Conservation (phyloP, 2,888 invertebrate species). For the Drosophila algonquin region DNA sequence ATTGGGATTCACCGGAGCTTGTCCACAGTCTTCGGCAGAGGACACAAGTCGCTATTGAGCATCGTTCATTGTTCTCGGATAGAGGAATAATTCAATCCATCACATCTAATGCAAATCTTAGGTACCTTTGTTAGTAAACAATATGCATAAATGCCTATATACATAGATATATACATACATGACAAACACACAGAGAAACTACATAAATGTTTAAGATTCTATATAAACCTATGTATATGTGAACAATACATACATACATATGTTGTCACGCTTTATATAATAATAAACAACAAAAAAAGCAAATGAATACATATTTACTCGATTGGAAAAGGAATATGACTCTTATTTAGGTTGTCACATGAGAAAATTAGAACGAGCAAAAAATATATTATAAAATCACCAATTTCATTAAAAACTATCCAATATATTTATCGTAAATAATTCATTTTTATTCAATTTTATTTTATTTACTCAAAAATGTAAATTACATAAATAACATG, state of each 20-base stretch:
- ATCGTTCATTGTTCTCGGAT: not conserved
- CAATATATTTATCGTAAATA: no score
- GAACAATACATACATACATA: constrained; percentile 39
- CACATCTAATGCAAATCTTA: constrained; percentile 66
- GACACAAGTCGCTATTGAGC: not conserved
- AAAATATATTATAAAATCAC: no score
- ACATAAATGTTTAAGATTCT: constrained; percentile 62
- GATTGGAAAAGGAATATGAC: constrained; percentile 42
- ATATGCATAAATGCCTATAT: constrained; percentile 51
- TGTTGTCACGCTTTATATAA: constrained; percentile 56
- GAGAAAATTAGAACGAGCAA: no score
- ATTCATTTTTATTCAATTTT: no score
- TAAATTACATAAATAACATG: no score
- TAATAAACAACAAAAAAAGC: constrained; percentile 8
- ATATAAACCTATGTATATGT: constrained; percentile 40
- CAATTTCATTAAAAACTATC: no score
- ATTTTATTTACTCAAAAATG: no score
- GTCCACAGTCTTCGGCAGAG: not conserved
- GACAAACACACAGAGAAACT: constrained; percentile 21
- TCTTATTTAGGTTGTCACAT: constrained; percentile 15
- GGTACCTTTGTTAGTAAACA: constrained; percentile 66
- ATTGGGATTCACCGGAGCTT: not conserved
- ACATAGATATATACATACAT: constrained; percentile 27
- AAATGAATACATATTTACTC: constrained; percentile 51
- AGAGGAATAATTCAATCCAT: constrained; percentile 9